Evolutionary conservation across 2,888 invertebrate species (phyloP).

Genomic region (Anoplius nigerrimus): DNA sequence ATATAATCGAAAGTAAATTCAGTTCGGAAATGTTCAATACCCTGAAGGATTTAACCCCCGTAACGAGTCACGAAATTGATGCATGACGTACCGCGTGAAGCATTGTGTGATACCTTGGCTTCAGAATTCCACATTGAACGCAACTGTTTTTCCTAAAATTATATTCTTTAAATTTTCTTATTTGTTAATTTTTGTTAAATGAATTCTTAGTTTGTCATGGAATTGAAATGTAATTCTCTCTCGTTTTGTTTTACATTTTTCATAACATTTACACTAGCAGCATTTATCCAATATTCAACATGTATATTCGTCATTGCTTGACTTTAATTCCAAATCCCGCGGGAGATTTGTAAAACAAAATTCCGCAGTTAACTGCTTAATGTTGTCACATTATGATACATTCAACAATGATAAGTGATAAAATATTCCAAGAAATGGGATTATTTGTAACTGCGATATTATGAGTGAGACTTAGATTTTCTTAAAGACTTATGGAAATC

Average conservation of each 20-base stretch:
- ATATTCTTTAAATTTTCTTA: not conserved
- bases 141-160: not conserved
- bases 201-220: not conserved
- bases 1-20: too few relatives aligned
- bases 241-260: not conserved
- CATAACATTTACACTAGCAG: slow-evolving; percentile 9
- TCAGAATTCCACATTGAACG: not conserved
- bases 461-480: too few relatives aligned
- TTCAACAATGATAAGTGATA: too few relatives aligned
- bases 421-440: too few relatives aligned
- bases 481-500: too few relatives aligned
- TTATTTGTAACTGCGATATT: too few relatives aligned
- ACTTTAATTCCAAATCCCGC: slow-evolving; percentile 11
- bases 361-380: too few relatives aligned
- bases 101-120: not conserved
- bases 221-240: slow-evolving; percentile 8
- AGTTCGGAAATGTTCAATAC: too few relatives aligned
- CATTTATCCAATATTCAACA: slow-evolving; percentile 16
- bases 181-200: not conserved
- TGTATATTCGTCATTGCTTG: slow-evolving; percentile 14
- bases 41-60: too few relatives aligned
- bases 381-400: too few relatives aligned
- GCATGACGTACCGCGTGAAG: not conserved
- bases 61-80: not conserved
- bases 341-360: slow-evolving; percentile 11